Conservation (phyloP, 2,113 vertebrate species). For the Pimephales promelas region DNA sequence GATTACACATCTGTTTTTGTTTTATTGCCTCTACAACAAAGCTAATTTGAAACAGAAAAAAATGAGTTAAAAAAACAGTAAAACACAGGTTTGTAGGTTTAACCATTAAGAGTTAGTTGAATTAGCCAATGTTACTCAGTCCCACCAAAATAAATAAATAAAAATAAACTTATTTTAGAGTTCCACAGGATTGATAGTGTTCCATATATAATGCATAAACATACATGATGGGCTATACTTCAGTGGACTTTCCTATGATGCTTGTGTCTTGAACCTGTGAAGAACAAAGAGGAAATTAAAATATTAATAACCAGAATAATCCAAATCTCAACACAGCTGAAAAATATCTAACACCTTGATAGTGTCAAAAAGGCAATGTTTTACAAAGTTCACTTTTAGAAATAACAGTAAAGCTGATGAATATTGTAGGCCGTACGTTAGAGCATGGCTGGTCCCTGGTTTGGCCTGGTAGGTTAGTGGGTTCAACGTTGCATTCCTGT, state of each 20-base stretch:
- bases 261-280: conserved; percentile 60
- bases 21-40: background rate
- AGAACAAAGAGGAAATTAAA: background rate
- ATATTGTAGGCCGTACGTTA: conserved; percentile 11
- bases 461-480: conserved; percentile 6
- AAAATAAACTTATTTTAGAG: conserved; percentile 23
- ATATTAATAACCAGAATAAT: background rate
- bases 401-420: background rate
- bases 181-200: conserved; percentile 6
- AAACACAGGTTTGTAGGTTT: background rate
- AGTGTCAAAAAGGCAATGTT: background rate
- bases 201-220: background rate
- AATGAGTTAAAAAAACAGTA: background rate
- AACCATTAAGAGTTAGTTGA: background rate
- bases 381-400: background rate
- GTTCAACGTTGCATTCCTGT: conserved; percentile 22
- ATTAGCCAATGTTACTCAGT: background rate
- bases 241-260: conserved; percentile 69
- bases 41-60: background rate
- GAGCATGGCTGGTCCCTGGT: conserved; percentile 28
- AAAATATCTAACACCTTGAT: background rate
- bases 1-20: conserved; percentile 12
- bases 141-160: conserved; percentile 37
- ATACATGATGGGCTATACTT: conserved; percentile 68
- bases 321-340: background rate